A percentile compares a stretch with the other conserved stretches of the same genome.
Conservation (phyloP, 37 sponge, comb jelly and placozoan species). For the Tethya wilhelma region DNA sequence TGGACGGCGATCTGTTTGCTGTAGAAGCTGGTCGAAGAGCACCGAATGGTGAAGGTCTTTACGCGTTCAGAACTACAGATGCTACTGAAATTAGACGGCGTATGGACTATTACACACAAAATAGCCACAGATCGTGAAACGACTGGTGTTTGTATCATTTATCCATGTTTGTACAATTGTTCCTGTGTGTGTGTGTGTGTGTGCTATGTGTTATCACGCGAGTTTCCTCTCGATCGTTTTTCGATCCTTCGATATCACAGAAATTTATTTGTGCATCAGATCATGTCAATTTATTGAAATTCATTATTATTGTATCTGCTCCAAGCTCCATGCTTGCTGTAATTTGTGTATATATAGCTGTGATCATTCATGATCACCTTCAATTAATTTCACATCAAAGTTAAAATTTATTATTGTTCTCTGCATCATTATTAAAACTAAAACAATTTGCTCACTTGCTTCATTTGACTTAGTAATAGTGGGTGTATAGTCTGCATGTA, state of each 20-base stretch:
- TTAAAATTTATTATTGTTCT: too few species aligned
- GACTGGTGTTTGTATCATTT: too few species aligned
- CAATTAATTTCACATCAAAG: too few species aligned
- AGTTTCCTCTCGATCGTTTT: neutral
- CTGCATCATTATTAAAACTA: too few species aligned
- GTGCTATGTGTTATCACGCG: too few species aligned
- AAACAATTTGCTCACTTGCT: too few species aligned
- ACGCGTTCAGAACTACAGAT: constrained; percentile 47
- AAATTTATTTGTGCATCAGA: neutral
- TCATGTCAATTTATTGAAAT: neutral
- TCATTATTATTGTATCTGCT: neutral
- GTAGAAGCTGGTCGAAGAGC: constrained; percentile 58
- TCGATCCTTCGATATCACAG: neutral
- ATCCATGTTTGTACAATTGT: too few species aligned
- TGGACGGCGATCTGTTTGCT: constrained; percentile 32
- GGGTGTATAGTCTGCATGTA: too few species aligned
- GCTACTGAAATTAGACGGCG: constrained; percentile 40
- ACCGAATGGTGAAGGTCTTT: constrained; percentile 57
- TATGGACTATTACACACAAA: constrained; percentile 35
- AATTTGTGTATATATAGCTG: too few species aligned
- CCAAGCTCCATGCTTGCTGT: constrained; percentile 1
- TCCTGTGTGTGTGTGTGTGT: too few species aligned
- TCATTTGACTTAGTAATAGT: too few species aligned
- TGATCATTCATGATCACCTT: too few species aligned
- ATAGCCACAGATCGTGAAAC: neutral